These are phyloP conservation scores for Paragorgia papillata DNA, from an alignment of 92 coral and sea anemone species.

Conservation along the genomic window DNA sequence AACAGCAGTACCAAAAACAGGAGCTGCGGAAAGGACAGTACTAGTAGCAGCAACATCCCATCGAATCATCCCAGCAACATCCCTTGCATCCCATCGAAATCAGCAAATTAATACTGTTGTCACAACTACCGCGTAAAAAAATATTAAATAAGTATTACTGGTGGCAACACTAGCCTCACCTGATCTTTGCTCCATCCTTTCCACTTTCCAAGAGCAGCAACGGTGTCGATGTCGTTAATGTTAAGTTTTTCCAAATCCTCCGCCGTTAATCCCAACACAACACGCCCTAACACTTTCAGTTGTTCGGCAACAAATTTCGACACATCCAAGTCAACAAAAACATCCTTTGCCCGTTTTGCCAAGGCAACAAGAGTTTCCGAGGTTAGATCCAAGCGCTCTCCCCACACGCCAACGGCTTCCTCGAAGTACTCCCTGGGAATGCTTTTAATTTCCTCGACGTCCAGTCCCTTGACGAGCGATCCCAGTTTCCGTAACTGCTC, in stretches of 20 bases:
- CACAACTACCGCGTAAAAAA: no score
- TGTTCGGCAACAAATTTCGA: slow-evolving; percentile 72
- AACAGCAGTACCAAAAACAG: no score
- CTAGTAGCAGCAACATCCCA: no score
- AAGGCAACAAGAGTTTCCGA: slow-evolving; percentile 72
- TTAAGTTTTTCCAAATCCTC: slow-evolving; percentile 86
- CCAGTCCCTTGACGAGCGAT: slow-evolving; percentile 82
- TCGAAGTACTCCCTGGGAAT: slow-evolving; percentile 73
- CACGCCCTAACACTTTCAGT: slow-evolving; percentile 88
- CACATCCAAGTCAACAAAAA: slow-evolving; percentile 67
- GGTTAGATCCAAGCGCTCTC: slow-evolving; percentile 69
- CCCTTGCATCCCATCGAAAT: no score
- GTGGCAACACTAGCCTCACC: slow-evolving; percentile 50
- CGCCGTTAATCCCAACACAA: slow-evolving; percentile 81
- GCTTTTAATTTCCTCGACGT: slow-evolving; percentile 62
- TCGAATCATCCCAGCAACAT: no score
- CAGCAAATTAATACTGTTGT: no score
- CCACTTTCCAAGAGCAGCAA: slow-evolving; percentile 95
- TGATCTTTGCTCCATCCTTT: slow-evolving; percentile 90
- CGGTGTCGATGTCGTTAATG: slow-evolving; percentile 76
- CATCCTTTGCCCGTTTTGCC: slow-evolving; percentile 81
- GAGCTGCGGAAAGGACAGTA: no score
- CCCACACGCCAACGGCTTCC: slow-evolving; percentile 90
- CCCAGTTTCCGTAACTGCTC: slow-evolving; percentile 84
- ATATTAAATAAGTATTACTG: background rate